These are phyloP conservation scores for Hestina assimilis DNA, from an alignment of 1,140 invertebrate genomes.

Conservation along the genomic window DNA sequence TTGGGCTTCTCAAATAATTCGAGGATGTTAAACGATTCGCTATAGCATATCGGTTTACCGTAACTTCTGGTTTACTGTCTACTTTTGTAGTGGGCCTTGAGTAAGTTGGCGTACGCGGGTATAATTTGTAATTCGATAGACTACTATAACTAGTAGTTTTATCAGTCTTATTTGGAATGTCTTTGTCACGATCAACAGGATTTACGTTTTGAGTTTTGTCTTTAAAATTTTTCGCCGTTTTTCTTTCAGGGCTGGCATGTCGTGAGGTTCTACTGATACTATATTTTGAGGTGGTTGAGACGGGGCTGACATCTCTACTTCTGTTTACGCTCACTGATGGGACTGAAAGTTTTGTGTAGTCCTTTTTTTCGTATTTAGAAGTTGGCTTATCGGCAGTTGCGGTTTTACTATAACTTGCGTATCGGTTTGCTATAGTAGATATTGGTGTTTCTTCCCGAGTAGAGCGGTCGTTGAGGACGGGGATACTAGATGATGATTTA, in stretches of 20 bases:
- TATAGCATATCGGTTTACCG: constrained; percentile 63
- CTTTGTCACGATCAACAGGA: constrained; percentile 68
- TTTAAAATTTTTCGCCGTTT: constrained; percentile 53
- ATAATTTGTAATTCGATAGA: constrained; percentile 73
- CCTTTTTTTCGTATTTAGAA: constrained; percentile 64
- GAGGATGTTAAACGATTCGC: constrained; percentile 59
- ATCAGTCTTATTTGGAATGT: constrained; percentile 76
- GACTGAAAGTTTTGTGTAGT: constrained; percentile 53
- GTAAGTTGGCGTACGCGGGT: constrained; percentile 64
- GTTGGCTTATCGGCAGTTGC: constrained; percentile 38
- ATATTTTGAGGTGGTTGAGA: constrained; percentile 63
- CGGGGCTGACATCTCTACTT: constrained; percentile 65
- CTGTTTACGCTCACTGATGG: constrained; percentile 44
- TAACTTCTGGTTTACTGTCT: constrained; percentile 57
- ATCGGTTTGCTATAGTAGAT: constrained; percentile 60
- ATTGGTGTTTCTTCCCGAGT: constrained; percentile 61
- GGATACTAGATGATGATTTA: constrained; percentile 68
- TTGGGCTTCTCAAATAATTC: constrained; percentile 60
- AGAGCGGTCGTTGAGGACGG: constrained; percentile 52
- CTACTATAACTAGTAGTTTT: constrained; percentile 68
- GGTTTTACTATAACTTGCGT: constrained; percentile 50
- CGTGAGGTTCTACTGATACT: constrained; percentile 52
- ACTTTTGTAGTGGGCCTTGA: constrained; percentile 56
- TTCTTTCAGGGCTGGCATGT: constrained; percentile 61
- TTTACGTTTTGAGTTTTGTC: constrained; percentile 64